phyloP scores from a whole-genome alignment of 2,888 invertebrate genomes.

The Ectemnius continuus region DNA sequence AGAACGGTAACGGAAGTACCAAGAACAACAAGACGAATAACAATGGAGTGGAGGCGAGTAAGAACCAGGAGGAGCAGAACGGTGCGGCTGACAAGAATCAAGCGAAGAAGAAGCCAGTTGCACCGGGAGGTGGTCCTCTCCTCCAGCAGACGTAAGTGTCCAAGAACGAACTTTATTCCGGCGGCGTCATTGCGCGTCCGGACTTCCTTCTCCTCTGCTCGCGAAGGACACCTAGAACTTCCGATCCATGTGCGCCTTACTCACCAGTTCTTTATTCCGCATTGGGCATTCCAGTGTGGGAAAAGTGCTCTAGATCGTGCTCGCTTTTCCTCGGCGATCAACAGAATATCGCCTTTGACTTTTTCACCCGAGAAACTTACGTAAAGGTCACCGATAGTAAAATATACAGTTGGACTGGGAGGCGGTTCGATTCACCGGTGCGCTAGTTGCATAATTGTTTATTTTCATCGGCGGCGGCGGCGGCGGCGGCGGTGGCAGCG shows the following conservation, averaged over 20 bases:
- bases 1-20: conserved; percentile 71
- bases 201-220: not conserved
- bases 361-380: conserved; percentile 13
- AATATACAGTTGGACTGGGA: not conserved
- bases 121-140: conserved; percentile 79
- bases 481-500: too few species aligned
- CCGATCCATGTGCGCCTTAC: too few species aligned
- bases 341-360: too few species aligned
- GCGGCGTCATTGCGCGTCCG: not conserved
- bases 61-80: conserved; percentile 73
- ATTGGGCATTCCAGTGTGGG: too few species aligned
- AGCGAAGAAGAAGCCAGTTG: conserved; percentile 72
- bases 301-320: too few species aligned
- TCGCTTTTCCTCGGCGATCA: too few species aligned
- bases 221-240: too few species aligned
- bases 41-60: conserved; percentile 74
- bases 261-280: too few species aligned
- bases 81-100: conserved; percentile 71
- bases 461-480: not conserved
- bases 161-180: not conserved
- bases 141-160: conserved; percentile 81
- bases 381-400: conserved; percentile 10
- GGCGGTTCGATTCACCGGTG: not conserved
- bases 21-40: conserved; percentile 74
- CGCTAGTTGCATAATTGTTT: not conserved